A percentile compares a stretch with the other conserved stretches of the same genome.
phyloP scores from a whole-genome alignment of 2,113 vertebrate species.

The Prochilodus magdalenae region DNA sequence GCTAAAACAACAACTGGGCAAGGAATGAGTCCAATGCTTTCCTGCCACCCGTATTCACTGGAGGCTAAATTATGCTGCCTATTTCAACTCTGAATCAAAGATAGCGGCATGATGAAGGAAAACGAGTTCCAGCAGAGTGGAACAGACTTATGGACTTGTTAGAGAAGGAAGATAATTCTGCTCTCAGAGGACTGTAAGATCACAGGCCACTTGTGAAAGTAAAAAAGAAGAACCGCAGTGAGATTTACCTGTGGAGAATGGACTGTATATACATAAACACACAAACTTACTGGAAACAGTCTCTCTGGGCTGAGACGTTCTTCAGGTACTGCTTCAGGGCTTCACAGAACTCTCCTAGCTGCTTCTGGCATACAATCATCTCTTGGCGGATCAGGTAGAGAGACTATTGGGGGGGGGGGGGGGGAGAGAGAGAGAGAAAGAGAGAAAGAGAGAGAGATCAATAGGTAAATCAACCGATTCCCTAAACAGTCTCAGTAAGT shows the following conservation, averaged over 20 bases:
- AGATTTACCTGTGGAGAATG: neutral
- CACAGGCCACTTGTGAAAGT: neutral
- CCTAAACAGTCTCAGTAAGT: neutral
- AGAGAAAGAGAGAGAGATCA: constrained; percentile 21
- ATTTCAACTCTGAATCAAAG: constrained; percentile 23
- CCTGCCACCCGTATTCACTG: constrained; percentile 8
- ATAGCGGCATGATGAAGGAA: neutral
- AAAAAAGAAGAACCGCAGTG: neutral
- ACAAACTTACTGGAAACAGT: constrained; percentile 94
- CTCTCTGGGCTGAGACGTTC: constrained; percentile 83
- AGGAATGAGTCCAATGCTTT: neutral
- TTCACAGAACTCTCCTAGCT: constrained; percentile 88
- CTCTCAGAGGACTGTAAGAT: neutral
- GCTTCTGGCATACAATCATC: constrained; percentile 92
- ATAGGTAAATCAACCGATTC: neutral
- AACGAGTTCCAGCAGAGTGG: neutral
- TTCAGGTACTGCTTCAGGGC: constrained; percentile 94
- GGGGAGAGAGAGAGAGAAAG: constrained; percentile 35
- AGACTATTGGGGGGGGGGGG: constrained; percentile 78
- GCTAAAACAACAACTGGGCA: constrained; percentile 19
- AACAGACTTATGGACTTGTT: neutral
- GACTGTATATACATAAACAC: constrained; percentile 8
- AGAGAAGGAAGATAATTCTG: constrained; percentile 8
- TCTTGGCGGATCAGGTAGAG: constrained; percentile 91
- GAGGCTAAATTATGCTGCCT: neutral